phyloP scores from a whole-genome alignment of 2,113 vertebrate species.

The Nyctereutes procyonoides region DNA sequence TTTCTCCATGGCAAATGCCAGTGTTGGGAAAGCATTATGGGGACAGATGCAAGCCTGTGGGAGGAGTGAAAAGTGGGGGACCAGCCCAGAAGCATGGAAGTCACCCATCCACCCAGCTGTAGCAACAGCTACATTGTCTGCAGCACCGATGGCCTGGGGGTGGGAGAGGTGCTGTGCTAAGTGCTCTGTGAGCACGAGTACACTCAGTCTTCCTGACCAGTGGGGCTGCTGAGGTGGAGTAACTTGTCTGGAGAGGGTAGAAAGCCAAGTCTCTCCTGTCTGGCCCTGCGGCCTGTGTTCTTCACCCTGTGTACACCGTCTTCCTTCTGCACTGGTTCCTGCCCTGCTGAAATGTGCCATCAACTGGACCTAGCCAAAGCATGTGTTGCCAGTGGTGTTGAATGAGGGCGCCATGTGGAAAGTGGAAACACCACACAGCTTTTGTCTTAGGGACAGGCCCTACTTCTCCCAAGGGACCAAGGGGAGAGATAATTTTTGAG shows the following conservation, averaged over 20 bases:
- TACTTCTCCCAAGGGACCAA: not conserved
- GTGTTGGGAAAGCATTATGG: not conserved
- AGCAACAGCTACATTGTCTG: not conserved
- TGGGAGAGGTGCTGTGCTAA: accelerated
- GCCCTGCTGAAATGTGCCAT: not conserved
- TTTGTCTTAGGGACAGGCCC: not conserved
- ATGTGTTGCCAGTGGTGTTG: not conserved
- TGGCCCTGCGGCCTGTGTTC: not conserved
- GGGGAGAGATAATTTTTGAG: not conserved
- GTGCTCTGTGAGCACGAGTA: accelerated
- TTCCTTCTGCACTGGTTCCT: not conserved
- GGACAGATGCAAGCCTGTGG: not conserved
- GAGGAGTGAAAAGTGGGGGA: not conserved
- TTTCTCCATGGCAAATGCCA: not conserved
- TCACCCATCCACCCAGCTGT: too few species aligned
- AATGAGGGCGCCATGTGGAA: not conserved
- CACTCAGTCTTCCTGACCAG: not conserved
- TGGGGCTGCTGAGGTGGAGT: too few species aligned
- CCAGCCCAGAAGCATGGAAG: accelerated
- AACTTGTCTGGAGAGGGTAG: not conserved
- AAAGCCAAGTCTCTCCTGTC: not conserved
- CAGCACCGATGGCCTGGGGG: accelerated
- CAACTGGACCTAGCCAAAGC: not conserved
- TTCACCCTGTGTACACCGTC: accelerated
- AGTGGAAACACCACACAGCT: not conserved